A percentile compares a stretch with the other conserved stretches of the same genome.
These are phyloP conservation scores for Meriones psammophilus DNA, from an alignment of 2,797 vertebrate species.

Conservation along the genomic window DNA sequence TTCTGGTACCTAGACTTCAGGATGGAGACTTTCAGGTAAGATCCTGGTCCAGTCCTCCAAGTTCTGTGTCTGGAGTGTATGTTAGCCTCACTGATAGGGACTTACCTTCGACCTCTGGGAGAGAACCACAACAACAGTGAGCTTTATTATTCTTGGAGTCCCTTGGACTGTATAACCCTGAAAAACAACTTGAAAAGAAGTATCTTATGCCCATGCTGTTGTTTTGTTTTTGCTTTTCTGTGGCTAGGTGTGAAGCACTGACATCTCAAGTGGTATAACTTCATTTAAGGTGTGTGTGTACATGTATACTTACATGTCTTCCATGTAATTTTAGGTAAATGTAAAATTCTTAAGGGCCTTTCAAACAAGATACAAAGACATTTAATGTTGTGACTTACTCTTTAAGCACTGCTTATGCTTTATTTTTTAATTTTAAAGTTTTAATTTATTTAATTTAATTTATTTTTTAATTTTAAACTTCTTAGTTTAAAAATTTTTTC, in stretches of 20 bases:
- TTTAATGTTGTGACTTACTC: conserved; percentile 18
- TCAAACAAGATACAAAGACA: background rate
- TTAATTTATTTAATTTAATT: too few species aligned
- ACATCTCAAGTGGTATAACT: background rate
- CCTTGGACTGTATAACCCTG: background rate
- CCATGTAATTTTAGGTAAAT: background rate
- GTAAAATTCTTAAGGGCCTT: background rate
- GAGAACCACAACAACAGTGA: background rate
- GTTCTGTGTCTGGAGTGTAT: background rate
- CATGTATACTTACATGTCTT: too few species aligned
- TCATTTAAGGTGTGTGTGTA: background rate
- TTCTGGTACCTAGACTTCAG: background rate
- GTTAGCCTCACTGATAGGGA: background rate
- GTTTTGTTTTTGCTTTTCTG: too few species aligned
- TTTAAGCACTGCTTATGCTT: background rate
- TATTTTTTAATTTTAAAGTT: background rate
- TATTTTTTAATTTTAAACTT: conserved; percentile 1
- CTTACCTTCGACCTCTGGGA: background rate
- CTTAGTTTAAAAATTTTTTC: background rate
- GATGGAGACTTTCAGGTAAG: background rate
- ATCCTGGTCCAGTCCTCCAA: background rate
- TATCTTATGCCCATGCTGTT: background rate
- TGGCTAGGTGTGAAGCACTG: background rate
- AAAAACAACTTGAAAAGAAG: background rate
- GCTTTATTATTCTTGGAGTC: background rate